Evolutionary conservation across 1,140 invertebrate genomes (phyloP), one percentile per base, ranked within the genome.

Genomic region (Calephelis virginiensis): DNA sequence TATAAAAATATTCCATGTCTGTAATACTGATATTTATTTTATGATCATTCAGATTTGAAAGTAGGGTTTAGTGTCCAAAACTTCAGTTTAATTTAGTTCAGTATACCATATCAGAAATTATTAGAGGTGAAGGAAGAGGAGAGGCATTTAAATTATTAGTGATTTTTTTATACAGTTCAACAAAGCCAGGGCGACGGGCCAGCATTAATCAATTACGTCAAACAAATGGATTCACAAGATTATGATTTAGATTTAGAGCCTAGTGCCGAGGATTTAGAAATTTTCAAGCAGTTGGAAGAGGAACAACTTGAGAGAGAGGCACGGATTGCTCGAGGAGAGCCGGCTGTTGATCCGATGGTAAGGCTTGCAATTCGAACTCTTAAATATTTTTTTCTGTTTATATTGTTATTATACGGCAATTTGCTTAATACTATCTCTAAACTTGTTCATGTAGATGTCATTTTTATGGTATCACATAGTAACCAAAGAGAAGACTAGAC

Each of bases 221-320:
- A 71, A 64, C 43, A 71, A 71, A 77, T 77, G 12, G 60, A 75
- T 43, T 64, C 64, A 11, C 70, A 77, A 8, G 71, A 80, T 65
- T 68, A 75, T 10, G 82, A 87, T 37, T 40, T 88, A 10, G 82
- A 87, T 38, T 40, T 88, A 45, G 65, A 81, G 40, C 87, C 85
- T 0, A 87, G 80, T 67, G 80, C 79, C n/a, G 86, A 89, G 63
- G 87, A 90, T 45, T 48, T 89, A 43, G 83, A 87, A 64, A 89
- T 90, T 67, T 84, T 90, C 14, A 79, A 75, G 7, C 86, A 90
- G 40, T 61, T 90, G 59, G 87, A 89, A 7, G 64, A 66, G 61
- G 85, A 90, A 17, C 69, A 84, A 61, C 43, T 69, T 14, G 86
- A 89, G 59, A 74, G 81, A 48, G 76, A 89, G 45, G 83, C 83